These are phyloP conservation scores for Aelia acuminata DNA, from an alignment of 2,888 invertebrate species.

Conservation along the genomic window DNA sequence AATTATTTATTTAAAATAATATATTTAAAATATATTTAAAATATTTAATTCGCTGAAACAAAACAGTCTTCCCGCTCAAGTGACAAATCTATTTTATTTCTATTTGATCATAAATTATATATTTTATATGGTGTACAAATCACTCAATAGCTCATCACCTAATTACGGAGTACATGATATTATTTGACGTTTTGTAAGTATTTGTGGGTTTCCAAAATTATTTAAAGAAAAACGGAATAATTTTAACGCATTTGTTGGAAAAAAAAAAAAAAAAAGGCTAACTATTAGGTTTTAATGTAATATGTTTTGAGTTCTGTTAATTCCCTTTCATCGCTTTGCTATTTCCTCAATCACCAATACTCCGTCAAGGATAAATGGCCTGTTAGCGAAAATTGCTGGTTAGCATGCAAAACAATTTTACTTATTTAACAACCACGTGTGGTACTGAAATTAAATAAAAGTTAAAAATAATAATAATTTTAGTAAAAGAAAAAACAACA, in stretches of 20 bases:
- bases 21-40: too few relatives aligned
- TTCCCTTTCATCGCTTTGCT: neutral
- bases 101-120: neutral
- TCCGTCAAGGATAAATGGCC: neutral
- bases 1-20: too few relatives aligned
- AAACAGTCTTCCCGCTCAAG: too few relatives aligned
- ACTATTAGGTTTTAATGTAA: neutral
- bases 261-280: too few relatives aligned
- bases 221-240: neutral
- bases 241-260: too few relatives aligned
- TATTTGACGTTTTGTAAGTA: too few relatives aligned
- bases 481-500: neutral
- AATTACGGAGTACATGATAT: too few relatives aligned
- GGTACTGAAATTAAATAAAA: neutral
- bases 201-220: neutral
- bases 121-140: too few relatives aligned
- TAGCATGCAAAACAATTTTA: neutral
- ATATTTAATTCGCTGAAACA: too few relatives aligned
- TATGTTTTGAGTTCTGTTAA: neutral
- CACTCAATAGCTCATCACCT: too few relatives aligned
- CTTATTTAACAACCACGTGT: neutral
- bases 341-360: neutral
- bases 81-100: neutral
- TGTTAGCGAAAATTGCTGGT: neutral
- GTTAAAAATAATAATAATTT: too few relatives aligned